Evolutionary conservation across 2,888 invertebrate genomes (phyloP), one percentile per base, ranked within the genome.

Genomic region (Hipparchia sbordonii): DNA sequence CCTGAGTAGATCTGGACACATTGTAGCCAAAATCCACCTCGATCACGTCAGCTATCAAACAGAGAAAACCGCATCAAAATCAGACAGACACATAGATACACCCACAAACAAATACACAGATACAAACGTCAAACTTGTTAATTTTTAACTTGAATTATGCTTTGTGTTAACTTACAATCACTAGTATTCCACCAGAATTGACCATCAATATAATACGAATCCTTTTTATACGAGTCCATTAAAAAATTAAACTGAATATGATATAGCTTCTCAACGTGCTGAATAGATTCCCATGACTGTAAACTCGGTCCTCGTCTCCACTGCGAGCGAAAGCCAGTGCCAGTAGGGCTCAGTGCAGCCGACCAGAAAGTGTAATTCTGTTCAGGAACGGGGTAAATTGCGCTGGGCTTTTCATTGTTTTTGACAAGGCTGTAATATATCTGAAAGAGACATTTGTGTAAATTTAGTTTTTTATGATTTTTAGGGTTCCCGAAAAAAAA

Each of bases 131-230:
- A 23, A 23, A 23, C 23, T 23, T 23, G 39, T 39, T 39, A 39
- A 39, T 39, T 39, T 39, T 39, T 5, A 2, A 39, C 48, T 48
- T 56, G 56, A 12, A 56, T 56, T 45, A 23, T 23, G 23, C 23
- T 23, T 8, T 57, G 8, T 39, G 5, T 39, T 39, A 5, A 81
- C 84, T 84, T 75, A 91, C 91, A 84, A 72, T 84, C 85, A 72
- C 74, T 82, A 7, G 76, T 73, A 52, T 82, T 79, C 84, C 84
- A 85, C 33, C 76, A 73, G 46, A 85, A 77, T 23, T 66, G 56
- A 2, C 78, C 82, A 45, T 74, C 70, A 39, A 83, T 77, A n/a
- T 69, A 46, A 45, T 65, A 70, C 6, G 71, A 65, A 9, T 70
- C 70, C 2, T 70, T 72, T 12, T 72, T 67, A 52, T 77, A 77